Evolutionary conservation across 2,888 invertebrate genomes (phyloP).

Genomic region (Heteromurus nitidus): DNA sequence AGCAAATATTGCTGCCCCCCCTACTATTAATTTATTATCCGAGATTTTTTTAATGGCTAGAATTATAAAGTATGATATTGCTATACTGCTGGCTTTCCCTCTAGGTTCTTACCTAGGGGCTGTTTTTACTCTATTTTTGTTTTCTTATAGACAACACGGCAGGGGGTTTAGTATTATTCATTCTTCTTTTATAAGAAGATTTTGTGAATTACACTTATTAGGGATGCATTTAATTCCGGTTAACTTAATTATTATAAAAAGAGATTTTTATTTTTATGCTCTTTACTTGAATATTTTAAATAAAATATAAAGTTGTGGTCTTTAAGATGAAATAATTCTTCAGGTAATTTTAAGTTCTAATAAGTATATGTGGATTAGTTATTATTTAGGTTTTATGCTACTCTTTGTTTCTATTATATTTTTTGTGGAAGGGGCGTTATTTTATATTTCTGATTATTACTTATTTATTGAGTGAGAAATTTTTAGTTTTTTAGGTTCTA

Average conservation of each 20-base stretch:
- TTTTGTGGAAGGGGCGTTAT: slow-evolving; percentile 43
- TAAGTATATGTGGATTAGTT: slow-evolving; percentile 38
- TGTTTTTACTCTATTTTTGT: slow-evolving; percentile 81
- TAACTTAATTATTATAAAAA: slow-evolving; percentile 61
- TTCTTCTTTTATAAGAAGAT: slow-evolving; percentile 43
- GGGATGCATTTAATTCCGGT: slow-evolving; percentile 64
- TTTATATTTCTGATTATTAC: slow-evolving; percentile 43
- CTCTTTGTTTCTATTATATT: slow-evolving; percentile 18
- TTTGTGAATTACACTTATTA: slow-evolving; percentile 68
- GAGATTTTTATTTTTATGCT: no score
- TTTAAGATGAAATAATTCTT: slow-evolving; percentile 44
- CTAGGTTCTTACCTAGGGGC: slow-evolving; percentile 82
- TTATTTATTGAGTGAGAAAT: slow-evolving; percentile 73
- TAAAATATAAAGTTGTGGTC: slow-evolving; percentile 70
- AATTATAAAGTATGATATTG: slow-evolving; percentile 78
- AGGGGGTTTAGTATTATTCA: no score
- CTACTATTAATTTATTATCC: slow-evolving; percentile 82
- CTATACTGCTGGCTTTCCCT: slow-evolving; percentile 78
- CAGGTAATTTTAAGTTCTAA: slow-evolving; percentile 38
- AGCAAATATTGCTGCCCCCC: slow-evolving; percentile 82
- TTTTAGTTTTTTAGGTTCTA: slow-evolving; percentile 36
- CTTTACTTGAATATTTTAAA: slow-evolving; percentile 66
- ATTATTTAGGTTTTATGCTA: slow-evolving; percentile 44
- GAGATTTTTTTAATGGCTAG: slow-evolving; percentile 82
- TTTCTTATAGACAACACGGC: slow-evolving; percentile 81